phyloP scores from a whole-genome alignment of 2,797 vertebrate genomes.

The Philypnodon macrostomus region DNA sequence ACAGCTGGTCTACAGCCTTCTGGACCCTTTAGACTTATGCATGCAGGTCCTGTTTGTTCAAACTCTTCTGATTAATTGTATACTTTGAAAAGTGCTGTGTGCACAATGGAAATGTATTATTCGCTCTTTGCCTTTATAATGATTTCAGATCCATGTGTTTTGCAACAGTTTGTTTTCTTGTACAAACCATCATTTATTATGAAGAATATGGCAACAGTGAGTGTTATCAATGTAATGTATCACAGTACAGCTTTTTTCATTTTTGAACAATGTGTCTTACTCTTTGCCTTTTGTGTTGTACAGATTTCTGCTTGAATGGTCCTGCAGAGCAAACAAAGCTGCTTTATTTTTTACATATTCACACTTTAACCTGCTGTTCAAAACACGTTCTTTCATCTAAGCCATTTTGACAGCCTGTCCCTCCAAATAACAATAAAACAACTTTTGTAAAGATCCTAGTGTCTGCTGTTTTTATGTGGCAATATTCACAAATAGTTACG shows the following conservation, averaged over 20 bases:
- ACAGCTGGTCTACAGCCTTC: conserved; percentile 67
- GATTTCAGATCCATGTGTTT: conserved; percentile 71
- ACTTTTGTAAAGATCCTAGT: conserved; percentile 71
- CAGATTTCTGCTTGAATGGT: conserved; percentile 90
- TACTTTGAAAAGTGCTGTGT: conserved; percentile 73
- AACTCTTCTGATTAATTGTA: conserved; percentile 78
- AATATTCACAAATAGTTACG: not conserved
- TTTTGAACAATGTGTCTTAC: conserved; percentile 80
- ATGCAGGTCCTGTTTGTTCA: conserved; percentile 76
- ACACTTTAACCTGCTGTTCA: conserved; percentile 83
- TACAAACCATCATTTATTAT: conserved; percentile 76
- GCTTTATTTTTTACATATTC: conserved; percentile 89
- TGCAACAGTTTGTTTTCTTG: conserved; percentile 78
- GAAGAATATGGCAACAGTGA: conserved; percentile 79
- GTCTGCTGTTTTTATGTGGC: conserved; percentile 21
- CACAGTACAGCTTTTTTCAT: conserved; percentile 80
- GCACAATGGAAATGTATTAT: conserved; percentile 78
- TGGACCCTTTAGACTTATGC: conserved; percentile 73
- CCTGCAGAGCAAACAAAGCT: conserved; percentile 84
- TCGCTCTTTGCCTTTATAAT: conserved; percentile 77
- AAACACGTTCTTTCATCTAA: conserved; percentile 89
- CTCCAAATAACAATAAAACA: conserved; percentile 84
- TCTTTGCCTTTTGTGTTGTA: conserved; percentile 89
- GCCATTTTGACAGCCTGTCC: conserved; percentile 92
- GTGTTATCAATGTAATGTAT: conserved; percentile 91